phyloP scores from a whole-genome alignment of 2,888 invertebrate species.

The Toxonevra muliebris region DNA sequence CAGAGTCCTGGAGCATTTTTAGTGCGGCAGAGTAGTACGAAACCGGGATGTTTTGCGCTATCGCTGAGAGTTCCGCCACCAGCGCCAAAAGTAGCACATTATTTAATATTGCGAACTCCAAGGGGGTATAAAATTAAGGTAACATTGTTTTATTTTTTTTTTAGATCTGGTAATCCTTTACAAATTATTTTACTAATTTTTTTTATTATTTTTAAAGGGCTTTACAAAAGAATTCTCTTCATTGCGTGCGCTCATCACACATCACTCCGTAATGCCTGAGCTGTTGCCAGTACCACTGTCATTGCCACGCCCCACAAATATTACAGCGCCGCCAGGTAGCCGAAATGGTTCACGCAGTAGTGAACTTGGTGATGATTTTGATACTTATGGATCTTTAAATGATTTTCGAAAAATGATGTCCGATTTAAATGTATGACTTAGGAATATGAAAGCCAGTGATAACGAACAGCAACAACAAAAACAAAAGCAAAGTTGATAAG shows the following conservation, averaged over 20 bases:
- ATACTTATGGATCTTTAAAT: constrained; percentile 77
- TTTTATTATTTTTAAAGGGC: constrained; percentile 71
- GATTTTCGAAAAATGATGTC: constrained; percentile 82
- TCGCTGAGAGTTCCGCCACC: constrained; percentile 91
- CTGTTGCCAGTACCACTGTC: constrained; percentile 92
- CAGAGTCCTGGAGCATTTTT: constrained; percentile 95
- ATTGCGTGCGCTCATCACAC: constrained; percentile 90
- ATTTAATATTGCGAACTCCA: constrained; percentile 87
- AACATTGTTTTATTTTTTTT: too few species aligned
- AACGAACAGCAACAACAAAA: constrained; percentile 3
- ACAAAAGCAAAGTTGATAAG: constrained; percentile 6
- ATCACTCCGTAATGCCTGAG: constrained; percentile 98
- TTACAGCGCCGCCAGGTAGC: constrained; percentile 35
- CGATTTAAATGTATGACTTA: constrained; percentile 71
- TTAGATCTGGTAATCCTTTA: too few species aligned
- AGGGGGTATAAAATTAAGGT: constrained; percentile 95
- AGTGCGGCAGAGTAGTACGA: constrained; percentile 93
- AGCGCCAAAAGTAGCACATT: constrained; percentile 87
- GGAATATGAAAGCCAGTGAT: constrained; percentile 9
- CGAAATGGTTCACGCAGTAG: constrained; percentile 36
- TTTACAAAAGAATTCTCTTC: constrained; percentile 96
- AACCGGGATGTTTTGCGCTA: constrained; percentile 92
- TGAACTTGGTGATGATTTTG: constrained; percentile 70
- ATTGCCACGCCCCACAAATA: constrained; percentile 70
- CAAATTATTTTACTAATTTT: too few species aligned